A percentile compares a stretch with the other conserved stretches of the same genome.
phyloP scores from a whole-genome alignment of 1,140 invertebrate species.

The Euwallacea fornicatus region DNA sequence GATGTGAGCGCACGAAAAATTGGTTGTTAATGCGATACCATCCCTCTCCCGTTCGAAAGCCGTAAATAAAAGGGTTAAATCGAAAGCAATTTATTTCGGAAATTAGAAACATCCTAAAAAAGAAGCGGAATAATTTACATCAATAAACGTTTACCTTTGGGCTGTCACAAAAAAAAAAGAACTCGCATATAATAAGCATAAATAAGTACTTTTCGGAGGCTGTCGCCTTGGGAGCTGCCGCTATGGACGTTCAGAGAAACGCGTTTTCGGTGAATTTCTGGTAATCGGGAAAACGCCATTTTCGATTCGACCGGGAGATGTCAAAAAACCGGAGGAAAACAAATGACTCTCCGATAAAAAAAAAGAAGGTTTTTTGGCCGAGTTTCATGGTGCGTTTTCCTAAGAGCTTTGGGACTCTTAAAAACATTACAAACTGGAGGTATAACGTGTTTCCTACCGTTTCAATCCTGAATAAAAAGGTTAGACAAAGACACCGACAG shows the following conservation, averaged over 20 bases:
- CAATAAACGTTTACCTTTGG: constrained; percentile 21
- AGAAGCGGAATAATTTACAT: constrained; percentile 19
- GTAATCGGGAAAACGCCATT: too few relatives aligned
- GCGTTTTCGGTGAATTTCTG: too few relatives aligned
- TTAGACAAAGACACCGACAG: constrained; percentile 14
- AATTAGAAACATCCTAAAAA: constrained; percentile 13
- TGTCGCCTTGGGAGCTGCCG: background rate
- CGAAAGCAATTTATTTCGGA: constrained; percentile 14
- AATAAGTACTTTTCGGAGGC: constrained; percentile 16
- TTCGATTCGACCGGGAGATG: too few relatives aligned
- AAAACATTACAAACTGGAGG: constrained; percentile 10
- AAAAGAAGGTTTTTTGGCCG: too few relatives aligned
- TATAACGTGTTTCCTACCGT: constrained; percentile 23
- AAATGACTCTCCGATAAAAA: too few relatives aligned
- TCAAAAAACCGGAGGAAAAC: too few relatives aligned
- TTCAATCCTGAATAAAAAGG: constrained; percentile 15
- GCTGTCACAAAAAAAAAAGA: constrained; percentile 23
- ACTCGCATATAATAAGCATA: constrained; percentile 29
- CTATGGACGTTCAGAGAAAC: background rate
- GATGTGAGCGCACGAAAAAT: too few relatives aligned
- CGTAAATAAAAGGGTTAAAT: constrained; percentile 4
- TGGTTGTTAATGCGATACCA: background rate
- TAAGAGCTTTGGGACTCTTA: background rate
- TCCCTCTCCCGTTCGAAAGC: background rate
- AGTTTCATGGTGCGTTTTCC: too few relatives aligned